phyloP scores from a whole-genome alignment of 2,113 vertebrate genomes.

The Herpailurus yagouaroundi region DNA sequence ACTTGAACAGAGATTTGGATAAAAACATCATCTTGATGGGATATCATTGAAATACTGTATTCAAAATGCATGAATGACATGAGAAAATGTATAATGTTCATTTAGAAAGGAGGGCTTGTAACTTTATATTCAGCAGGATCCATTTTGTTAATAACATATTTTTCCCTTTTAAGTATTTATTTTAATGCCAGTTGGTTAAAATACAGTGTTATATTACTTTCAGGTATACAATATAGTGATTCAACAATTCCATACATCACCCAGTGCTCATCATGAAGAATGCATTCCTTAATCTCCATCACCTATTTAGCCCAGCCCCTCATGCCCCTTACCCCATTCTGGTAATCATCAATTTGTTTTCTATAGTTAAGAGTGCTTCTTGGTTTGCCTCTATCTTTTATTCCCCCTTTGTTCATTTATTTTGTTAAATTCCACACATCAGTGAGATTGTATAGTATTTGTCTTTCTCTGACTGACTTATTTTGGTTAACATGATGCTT shows the following conservation, averaged over 20 bases:
- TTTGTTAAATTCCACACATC: neutral
- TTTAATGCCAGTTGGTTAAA: neutral
- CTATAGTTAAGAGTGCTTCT: neutral
- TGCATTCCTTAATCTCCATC: neutral
- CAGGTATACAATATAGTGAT: neutral
- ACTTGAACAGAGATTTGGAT: neutral
- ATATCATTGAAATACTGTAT: neutral
- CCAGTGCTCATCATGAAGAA: neutral
- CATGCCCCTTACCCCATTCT: neutral
- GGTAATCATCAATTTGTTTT: neutral
- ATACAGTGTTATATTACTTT: neutral
- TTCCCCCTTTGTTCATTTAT: neutral
- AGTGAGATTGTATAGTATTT: neutral
- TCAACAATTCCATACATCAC: neutral
- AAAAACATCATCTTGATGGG: neutral
- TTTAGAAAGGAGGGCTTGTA: neutral
- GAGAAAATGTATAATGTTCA: neutral
- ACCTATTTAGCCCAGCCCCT: neutral
- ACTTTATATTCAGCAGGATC: neutral
- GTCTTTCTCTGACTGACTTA: neutral
- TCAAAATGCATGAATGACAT: neutral
- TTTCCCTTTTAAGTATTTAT: neutral
- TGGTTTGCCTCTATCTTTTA: neutral
- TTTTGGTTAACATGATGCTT: neutral
- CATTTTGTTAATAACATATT: neutral